phyloP scores from a whole-genome alignment of 2,113 vertebrate species.

The Petromus typicus region DNA sequence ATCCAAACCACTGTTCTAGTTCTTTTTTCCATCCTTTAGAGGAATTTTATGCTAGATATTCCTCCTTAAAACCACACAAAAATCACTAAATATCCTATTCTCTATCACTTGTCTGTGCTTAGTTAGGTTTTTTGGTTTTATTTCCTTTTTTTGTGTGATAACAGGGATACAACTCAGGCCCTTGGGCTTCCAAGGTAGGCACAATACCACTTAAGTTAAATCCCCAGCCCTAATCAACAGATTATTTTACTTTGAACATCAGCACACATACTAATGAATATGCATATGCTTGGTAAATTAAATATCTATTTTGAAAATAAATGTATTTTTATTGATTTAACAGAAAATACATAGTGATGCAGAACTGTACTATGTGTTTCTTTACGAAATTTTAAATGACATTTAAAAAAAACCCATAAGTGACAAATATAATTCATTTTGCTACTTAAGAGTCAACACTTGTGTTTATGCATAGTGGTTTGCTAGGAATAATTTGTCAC shows the following conservation, averaged over 20 bases:
- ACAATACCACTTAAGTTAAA: no score
- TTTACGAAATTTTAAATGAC: constrained; percentile 26
- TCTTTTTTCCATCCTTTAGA: neutral
- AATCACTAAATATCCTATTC: neutral
- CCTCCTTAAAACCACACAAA: constrained; percentile 15
- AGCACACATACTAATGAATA: neutral
- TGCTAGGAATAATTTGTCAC: constrained; percentile 67
- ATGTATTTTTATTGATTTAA: constrained; percentile 6
- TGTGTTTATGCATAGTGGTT: constrained; percentile 42
- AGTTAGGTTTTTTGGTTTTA: no score
- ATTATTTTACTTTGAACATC: neutral
- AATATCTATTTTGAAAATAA: constrained; percentile 16
- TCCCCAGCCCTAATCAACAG: neutral
- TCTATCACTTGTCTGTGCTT: no score
- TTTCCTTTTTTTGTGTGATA: no score
- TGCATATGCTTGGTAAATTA: neutral
- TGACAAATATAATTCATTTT: constrained; percentile 57
- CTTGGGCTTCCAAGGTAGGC: no score
- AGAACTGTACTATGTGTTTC: neutral
- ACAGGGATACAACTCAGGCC: no score
- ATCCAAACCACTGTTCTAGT: neutral
- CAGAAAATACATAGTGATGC: neutral
- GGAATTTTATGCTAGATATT: neutral
- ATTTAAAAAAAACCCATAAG: constrained; percentile 8
- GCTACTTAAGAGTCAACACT: constrained; percentile 54